These are phyloP conservation scores for Ganaspis sp. DNA, from an alignment of 1,140 invertebrate genomes.

Conservation along the genomic window DNA sequence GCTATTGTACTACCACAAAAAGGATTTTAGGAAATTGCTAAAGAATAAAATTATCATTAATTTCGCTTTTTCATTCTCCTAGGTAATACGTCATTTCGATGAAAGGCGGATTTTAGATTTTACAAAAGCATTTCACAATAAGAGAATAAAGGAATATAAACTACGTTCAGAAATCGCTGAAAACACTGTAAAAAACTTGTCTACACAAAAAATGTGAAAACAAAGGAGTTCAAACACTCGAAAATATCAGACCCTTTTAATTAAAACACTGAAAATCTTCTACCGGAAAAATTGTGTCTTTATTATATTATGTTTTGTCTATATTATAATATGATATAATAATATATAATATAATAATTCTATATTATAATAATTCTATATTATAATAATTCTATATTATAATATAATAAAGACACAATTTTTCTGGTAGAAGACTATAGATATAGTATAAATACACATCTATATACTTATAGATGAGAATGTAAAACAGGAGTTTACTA, in stretches of 20 bases:
- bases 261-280: too few species aligned
- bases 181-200: neutral
- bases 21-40: conserved; percentile 7
- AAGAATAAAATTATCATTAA: conserved; percentile 15
- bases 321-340: too few species aligned
- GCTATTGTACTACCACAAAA: neutral
- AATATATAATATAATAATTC: too few species aligned
- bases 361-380: too few species aligned
- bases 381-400: too few species aligned
- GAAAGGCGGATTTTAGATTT: neutral
- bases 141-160: neutral
- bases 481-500: too few species aligned
- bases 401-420: too few species aligned
- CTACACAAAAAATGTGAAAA: neutral
- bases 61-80: neutral
- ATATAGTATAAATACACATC: too few species aligned
- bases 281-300: too few species aligned
- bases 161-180: neutral
- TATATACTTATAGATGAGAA: too few species aligned
- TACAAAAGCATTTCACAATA: neutral
- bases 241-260: neutral
- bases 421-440: too few species aligned
- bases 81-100: neutral
- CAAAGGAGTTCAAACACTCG: neutral
- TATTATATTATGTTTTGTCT: too few species aligned